Base-by-base conservation (phyloP, 2,888 invertebrate species). In the Leucania comma region DNA sequence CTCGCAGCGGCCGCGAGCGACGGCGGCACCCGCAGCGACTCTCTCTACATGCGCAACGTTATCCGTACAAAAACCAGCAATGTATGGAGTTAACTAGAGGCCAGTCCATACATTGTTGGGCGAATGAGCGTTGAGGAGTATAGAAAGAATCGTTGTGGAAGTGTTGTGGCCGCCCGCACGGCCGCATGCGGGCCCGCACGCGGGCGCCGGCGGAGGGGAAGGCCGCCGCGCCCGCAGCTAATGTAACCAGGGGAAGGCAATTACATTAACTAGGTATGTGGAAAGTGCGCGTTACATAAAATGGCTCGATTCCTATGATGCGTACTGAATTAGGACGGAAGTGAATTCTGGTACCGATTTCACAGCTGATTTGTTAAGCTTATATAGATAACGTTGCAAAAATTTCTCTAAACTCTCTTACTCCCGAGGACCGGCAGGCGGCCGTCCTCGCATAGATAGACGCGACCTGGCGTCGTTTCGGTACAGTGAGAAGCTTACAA, bases 281-380 rank as follows among this genome's bases (percentile, higher is more conserved):
- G 91, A 89, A 90, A 93, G 93, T 94, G 95, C 95, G 94, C 94
- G 94, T 95, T 95, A 95, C 95, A 93, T 95, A 95, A 96, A 96
- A 96, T 96, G 95, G 95, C 95, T 96, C 95, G 95, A 95, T 94
- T 95, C 94, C 93, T 94, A 95, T 94, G 93, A 95, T 95, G 95
- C 95, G 90, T 95, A 95, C 94, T 95, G 95, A 95, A 92, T 95
- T 95, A 95, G 95, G 95, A 96, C 95, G 95, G 95, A 96, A 95
- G 95, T 96, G 95, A 95, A 95, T 91, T 94, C 94, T 95, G 95
- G 95, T 96, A 95, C 93, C 94, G 94, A 95, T 94, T 94, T 94
- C 94, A 94, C 94, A 94, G 95, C 93, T 94, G 95, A 93, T 93
- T 93, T 93, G 93, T 93, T 93, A 95, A 95, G 95, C 95, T 95